A percentile compares a stretch with the other conserved stretches of the same genome.
Conservation (phyloP, 1,140 invertebrate genomes). For the Drosophila kepulauana region DNA sequence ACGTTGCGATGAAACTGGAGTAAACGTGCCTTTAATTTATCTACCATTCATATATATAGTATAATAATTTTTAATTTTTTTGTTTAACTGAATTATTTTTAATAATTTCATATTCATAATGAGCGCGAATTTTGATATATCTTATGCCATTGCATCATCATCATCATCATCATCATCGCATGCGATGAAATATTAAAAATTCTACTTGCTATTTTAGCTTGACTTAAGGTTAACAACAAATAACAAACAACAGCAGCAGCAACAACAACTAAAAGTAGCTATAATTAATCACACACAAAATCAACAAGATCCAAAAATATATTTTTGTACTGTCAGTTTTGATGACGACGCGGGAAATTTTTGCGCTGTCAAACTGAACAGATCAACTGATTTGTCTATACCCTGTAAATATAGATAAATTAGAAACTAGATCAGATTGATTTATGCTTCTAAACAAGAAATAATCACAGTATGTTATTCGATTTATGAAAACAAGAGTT, state of each 20-base stretch:
- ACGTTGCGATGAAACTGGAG: slow-evolving; percentile 66
- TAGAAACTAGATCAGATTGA: no score
- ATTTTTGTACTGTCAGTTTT: slow-evolving; percentile 48
- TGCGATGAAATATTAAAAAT: slow-evolving; percentile 70
- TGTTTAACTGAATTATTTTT: slow-evolving; percentile 54
- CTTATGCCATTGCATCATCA: slow-evolving; percentile 64
- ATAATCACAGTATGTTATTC: no score
- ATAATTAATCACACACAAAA: slow-evolving; percentile 78
- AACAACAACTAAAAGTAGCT: slow-evolving; percentile 29
- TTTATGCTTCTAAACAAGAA: no score
- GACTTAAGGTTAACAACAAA: slow-evolving; percentile 78
- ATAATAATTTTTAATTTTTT: slow-evolving; percentile 29
- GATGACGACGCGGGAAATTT: slow-evolving; percentile 35
- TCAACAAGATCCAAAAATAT: slow-evolving; percentile 61
- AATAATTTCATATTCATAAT: slow-evolving; percentile 54
- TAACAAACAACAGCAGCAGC: slow-evolving; percentile 51
- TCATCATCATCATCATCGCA: slow-evolving; percentile 33
- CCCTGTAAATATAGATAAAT: neutral
- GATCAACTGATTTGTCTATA: slow-evolving; percentile 21
- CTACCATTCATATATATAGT: slow-evolving; percentile 13
- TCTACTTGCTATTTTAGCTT: slow-evolving; percentile 78
- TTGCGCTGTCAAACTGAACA: slow-evolving; percentile 3
- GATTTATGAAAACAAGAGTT: no score
- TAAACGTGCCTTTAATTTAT: slow-evolving; percentile 78
- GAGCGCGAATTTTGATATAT: slow-evolving; percentile 45